These are phyloP conservation scores for Oryctes rhinoceros DNA, from an alignment of 1,140 invertebrate species.

Conservation along the genomic window DNA sequence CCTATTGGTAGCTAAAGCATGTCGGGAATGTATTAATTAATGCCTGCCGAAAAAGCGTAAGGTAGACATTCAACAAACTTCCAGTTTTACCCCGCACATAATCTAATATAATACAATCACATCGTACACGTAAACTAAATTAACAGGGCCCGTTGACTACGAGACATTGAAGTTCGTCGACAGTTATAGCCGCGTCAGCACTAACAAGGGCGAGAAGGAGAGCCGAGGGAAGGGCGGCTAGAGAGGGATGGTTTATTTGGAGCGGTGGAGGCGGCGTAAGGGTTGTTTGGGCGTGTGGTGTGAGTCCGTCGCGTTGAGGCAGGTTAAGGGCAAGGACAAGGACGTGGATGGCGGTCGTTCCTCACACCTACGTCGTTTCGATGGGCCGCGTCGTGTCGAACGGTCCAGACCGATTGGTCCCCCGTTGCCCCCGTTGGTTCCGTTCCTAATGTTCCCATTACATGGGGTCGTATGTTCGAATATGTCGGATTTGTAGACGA, in stretches of 20 bases:
- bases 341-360: background rate
- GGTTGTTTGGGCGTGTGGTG: constrained; percentile 2
- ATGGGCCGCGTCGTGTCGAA: background rate
- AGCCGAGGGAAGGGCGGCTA: background rate
- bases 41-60: no score
- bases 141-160: background rate
- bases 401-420: background rate
- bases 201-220: background rate
- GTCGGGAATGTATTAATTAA: no score
- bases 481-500: background rate
- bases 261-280: background rate
- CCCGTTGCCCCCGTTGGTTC: background rate
- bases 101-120: no score
- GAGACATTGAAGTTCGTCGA: background rate
- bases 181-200: background rate
- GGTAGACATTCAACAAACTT: no score
- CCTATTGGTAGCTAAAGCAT: no score
- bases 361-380: constrained; percentile 8
- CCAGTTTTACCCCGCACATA: no score
- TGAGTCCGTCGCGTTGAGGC: constrained; percentile 32
- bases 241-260: background rate
- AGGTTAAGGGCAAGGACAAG: constrained; percentile 36
- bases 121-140: constrained; percentile 9
- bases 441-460: background rate
- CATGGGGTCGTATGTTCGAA: background rate